A percentile compares a stretch with the other conserved stretches of the same genome.
These are phyloP conservation scores for Aelia acuminata DNA, from an alignment of 2,888 invertebrate genomes.

Conservation along the genomic window DNA sequence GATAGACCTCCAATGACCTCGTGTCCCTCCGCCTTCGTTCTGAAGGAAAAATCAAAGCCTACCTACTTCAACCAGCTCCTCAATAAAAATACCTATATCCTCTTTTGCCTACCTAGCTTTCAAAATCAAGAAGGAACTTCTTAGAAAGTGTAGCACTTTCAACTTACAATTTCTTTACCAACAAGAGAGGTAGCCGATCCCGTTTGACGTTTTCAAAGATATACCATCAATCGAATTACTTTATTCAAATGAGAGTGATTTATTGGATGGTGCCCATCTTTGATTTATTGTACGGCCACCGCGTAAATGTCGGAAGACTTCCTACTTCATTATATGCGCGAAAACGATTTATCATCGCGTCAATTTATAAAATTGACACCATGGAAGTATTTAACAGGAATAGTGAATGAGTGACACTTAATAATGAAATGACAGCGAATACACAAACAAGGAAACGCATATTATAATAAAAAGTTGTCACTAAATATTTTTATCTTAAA, in stretches of 20 bases:
- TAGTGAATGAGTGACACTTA: neutral
- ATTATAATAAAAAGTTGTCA: neutral
- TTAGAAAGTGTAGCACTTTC: neutral
- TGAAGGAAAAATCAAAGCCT: neutral
- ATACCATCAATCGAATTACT: neutral
- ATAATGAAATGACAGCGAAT: neutral
- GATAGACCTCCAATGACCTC: neutral
- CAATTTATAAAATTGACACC: neutral
- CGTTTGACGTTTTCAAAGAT: neutral
- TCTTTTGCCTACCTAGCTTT: too few species aligned
- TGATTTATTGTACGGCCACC: neutral
- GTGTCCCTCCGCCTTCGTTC: neutral
- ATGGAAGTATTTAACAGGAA: neutral
- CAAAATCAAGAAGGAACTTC: neutral
- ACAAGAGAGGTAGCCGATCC: neutral
- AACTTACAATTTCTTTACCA: neutral
- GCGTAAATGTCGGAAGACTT: neutral
- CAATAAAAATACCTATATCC: too few species aligned
- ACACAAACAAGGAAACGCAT: neutral
- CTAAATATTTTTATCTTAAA: neutral
- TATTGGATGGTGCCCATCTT: neutral
- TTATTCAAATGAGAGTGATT: neutral
- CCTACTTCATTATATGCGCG: neutral
- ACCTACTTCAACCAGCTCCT: too few species aligned
- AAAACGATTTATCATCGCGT: neutral